Evolutionary conservation across 2,113 vertebrate species (phyloP).

Genomic region (Sander lucioperca): DNA sequence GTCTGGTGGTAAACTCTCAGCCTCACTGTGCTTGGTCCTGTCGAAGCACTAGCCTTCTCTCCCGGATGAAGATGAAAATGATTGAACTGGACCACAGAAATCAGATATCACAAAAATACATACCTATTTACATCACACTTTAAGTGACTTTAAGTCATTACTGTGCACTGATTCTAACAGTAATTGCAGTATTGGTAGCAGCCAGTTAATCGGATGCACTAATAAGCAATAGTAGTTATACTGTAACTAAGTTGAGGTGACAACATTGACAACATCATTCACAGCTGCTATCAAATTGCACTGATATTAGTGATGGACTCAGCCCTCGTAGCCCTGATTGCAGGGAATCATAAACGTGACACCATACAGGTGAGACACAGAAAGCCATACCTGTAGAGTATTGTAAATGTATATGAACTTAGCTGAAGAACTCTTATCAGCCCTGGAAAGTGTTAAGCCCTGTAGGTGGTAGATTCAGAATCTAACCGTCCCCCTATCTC

Average conservation of each 20-base stretch:
- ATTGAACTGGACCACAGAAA: constrained; percentile 44
- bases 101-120: constrained; percentile 54
- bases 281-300: constrained; percentile 61
- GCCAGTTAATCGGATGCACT: constrained; percentile 69
- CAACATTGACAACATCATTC: constrained; percentile 76
- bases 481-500: constrained; percentile 79
- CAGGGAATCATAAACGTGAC: constrained; percentile 65
- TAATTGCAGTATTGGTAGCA: constrained; percentile 69
- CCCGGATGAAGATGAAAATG: constrained; percentile 53
- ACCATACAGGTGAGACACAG: constrained; percentile 70
- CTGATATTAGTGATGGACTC: constrained; percentile 64
- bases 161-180: constrained; percentile 78
- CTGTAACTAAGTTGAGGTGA: constrained; percentile 67
- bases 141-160: constrained; percentile 76
- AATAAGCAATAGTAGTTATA: constrained; percentile 64
- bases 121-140: constrained; percentile 79
- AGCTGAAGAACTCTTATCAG: constrained; percentile 76
- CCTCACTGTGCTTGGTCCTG: constrained; percentile 50
- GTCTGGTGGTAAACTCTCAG: neutral
- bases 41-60: constrained; percentile 61
- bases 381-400: constrained; percentile 70
- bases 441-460: constrained; percentile 80
- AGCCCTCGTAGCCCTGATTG: constrained; percentile 74
- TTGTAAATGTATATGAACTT: constrained; percentile 51
- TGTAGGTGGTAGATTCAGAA: constrained; percentile 76